These are phyloP conservation scores for Mus musculus DNA, from an alignment of 2,113 vertebrate genomes.

Conservation along the genomic window DNA sequence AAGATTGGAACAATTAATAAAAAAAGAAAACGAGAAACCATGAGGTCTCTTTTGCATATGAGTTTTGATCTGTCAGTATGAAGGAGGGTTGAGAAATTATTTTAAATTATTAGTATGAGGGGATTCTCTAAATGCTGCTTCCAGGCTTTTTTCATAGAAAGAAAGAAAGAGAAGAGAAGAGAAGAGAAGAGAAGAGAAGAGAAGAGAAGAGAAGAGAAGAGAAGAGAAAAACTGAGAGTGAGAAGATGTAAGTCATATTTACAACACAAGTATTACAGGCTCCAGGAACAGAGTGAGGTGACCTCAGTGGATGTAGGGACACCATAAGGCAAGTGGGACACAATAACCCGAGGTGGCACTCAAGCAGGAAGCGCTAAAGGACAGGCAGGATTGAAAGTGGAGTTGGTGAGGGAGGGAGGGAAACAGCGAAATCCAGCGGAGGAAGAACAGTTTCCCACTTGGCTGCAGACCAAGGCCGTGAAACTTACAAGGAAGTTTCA, in stretches of 20 bases:
- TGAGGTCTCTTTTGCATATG: background rate
- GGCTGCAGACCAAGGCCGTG: background rate
- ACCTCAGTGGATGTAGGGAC: background rate
- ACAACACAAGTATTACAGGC: background rate
- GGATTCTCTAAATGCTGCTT: background rate
- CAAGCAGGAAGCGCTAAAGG: background rate
- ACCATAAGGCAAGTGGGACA: background rate
- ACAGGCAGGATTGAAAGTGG: slow-evolving; percentile 29
- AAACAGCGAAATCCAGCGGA: background rate
- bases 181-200: background rate
- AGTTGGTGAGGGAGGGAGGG: background rate
- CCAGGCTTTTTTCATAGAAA: background rate
- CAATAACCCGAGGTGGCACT: background rate
- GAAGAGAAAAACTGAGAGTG: background rate
- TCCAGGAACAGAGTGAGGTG: background rate
- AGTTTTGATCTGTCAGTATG: background rate
- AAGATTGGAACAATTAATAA: background rate
- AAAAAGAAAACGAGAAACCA: background rate
- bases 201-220: too few relatives aligned
- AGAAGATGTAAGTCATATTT: background rate
- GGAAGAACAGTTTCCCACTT: background rate
- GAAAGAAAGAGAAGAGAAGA: background rate
- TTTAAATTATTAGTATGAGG: background rate
- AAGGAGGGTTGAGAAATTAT: background rate
- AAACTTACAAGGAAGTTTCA: background rate